phyloP scores from a whole-genome alignment of 1,140 invertebrate genomes.

The Venustaconcha ellipsiformis region DNA sequence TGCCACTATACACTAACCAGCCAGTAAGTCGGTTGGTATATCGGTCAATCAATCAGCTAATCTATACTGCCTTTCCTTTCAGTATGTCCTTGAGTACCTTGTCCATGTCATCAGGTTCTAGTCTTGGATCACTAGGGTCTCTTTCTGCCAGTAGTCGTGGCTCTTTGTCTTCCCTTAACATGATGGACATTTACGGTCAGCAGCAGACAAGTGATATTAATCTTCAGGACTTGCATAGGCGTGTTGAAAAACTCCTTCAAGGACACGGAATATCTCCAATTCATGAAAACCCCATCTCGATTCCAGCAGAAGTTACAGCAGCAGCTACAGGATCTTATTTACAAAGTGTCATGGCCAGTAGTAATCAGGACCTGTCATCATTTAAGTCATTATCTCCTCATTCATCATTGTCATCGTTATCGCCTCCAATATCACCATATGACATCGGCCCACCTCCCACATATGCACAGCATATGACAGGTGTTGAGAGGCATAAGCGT shows the following conservation, averaged over 20 bases:
- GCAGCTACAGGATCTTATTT: constrained; percentile 56
- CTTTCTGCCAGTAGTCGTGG: constrained; percentile 76
- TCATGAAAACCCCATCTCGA: constrained; percentile 33
- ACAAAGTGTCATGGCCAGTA: constrained; percentile 57
- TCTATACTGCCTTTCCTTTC: constrained; percentile 28
- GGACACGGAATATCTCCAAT: constrained; percentile 65
- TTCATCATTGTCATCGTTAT: constrained; percentile 89
- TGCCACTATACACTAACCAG: too few species aligned
- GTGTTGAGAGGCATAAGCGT: constrained; percentile 17
- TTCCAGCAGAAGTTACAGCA: constrained; percentile 45
- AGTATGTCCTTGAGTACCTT: constrained; percentile 92
- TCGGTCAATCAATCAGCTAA: neutral
- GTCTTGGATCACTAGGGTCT: constrained; percentile 84
- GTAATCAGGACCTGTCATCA: constrained; percentile 38
- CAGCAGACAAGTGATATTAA: constrained; percentile 72
- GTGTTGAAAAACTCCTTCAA: constrained; percentile 69
- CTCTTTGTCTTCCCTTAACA: constrained; percentile 89
- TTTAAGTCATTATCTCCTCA: constrained; percentile 42
- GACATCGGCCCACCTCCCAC: constrained; percentile 66
- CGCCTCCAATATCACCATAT: constrained; percentile 80
- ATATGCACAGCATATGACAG: constrained; percentile 65
- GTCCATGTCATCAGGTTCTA: constrained; percentile 93
- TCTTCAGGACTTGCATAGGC: constrained; percentile 68
- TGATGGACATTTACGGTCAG: constrained; percentile 94
- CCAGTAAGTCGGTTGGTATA: too few species aligned